A percentile compares a stretch with the other conserved stretches of the same genome.
These are phyloP conservation scores for Sitta europaea DNA, from an alignment of 2,113 vertebrate genomes.

Conservation along the genomic window DNA sequence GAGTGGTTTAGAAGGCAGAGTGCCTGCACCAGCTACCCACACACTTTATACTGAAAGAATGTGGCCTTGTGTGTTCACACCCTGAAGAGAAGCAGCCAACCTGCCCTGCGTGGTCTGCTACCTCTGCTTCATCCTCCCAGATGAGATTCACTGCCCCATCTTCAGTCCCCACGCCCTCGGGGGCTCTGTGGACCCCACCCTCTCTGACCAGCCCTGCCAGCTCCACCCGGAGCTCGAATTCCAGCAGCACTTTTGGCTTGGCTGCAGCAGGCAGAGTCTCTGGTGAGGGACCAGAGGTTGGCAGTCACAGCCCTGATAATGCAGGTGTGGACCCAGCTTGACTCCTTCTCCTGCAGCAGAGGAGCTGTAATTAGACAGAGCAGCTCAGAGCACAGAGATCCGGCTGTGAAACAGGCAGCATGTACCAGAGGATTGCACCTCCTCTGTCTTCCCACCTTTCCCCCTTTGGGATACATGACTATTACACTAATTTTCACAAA, in stretches of 20 bases:
- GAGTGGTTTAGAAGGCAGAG: accelerated
- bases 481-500: background rate
- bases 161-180: background rate
- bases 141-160: background rate
- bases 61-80: background rate
- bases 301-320: background rate
- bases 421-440: background rate
- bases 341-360: background rate
- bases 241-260: background rate
- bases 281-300: background rate
- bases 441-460: background rate
- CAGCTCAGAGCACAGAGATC: background rate
- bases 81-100: background rate
- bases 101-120: background rate
- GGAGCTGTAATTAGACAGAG: background rate
- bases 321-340: background rate
- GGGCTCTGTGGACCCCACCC: background rate
- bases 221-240: background rate
- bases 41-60: background rate
- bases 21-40: background rate
- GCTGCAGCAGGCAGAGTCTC: background rate
- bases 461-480: background rate
- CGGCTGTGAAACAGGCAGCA: background rate
- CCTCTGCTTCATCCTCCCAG: background rate
- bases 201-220: background rate